Percentiles rank a stretch among this genome's conserved stretches.
phyloP scores from a whole-genome alignment of 2,797 vertebrate genomes.

The Emydoidea blandingii region DNA sequence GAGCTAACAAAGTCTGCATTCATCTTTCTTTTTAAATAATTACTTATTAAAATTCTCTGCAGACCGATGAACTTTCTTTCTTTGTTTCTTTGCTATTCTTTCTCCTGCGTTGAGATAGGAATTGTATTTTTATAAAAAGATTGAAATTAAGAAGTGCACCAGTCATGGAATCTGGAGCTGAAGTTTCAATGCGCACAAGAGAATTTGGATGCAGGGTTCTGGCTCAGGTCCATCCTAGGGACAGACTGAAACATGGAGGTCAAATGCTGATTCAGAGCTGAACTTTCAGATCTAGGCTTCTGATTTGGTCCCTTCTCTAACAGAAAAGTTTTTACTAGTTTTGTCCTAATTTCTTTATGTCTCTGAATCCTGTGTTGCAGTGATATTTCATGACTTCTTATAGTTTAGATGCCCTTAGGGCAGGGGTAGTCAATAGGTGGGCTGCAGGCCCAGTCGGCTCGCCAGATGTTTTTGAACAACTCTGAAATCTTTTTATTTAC shows the following conservation, averaged over 20 bases:
- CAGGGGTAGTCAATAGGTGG: too few relatives aligned
- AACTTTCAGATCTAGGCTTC: not conserved
- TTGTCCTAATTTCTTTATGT: not conserved
- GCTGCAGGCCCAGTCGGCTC: too few relatives aligned
- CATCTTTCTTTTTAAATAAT: not conserved
- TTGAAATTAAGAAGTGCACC: not conserved
- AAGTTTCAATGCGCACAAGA: accelerated
- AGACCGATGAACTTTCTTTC: not conserved
- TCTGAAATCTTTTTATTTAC: too few relatives aligned
- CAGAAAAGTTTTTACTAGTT: not conserved
- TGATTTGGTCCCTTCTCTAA: not conserved
- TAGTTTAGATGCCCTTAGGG: too few relatives aligned
- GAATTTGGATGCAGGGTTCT: not conserved
- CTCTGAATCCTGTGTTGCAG: not conserved
- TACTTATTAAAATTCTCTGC: not conserved
- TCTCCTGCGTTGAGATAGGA: not conserved
- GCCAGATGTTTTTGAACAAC: too few relatives aligned
- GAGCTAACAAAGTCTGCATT: not conserved
- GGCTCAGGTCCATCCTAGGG: not conserved
- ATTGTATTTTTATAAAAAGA: not conserved
- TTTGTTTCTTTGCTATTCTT: not conserved
- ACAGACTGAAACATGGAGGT: not conserved
- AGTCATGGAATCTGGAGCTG: not conserved
- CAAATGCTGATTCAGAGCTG: not conserved
- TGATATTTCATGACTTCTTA: not conserved